Evolutionary conservation across 2,888 invertebrate species (phyloP), one percentile per base, ranked within the genome.

Genomic region (Drosophila meridionalis): DNA sequence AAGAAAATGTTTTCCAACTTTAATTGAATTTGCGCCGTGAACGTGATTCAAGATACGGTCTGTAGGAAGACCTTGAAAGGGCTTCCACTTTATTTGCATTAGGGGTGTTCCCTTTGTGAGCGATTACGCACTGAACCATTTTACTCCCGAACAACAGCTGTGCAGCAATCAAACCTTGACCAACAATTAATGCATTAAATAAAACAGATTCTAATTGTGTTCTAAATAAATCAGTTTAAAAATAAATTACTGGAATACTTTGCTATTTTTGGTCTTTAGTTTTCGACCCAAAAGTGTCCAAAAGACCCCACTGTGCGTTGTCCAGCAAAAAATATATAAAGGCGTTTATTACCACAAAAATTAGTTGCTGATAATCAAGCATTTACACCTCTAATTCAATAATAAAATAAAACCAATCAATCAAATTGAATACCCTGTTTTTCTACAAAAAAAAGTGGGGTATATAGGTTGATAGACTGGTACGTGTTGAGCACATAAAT

Each of bases 21-120:
- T 77, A 84, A 84, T 82, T 84, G 81, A 71, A 77, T 77, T 71
- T 74, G 47, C 53, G 26, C 63, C 11, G 28, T 52, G 57, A 71
- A 53, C 63, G 58, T 80, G 74, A 64, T 74, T 72, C 66, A 68
- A 62, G 36, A 53, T 36, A 20, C 58, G 9, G n/a, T 52, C 14
- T 26, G 12, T n/a, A 12, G 53, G 26, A 7, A 20, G 38, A 8
- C 64, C 69, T 69, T 59, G 56, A 56, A 30, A 40, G 55, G 55
- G 55, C 14, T 3, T 0, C 11, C 55, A 9, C 53, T 11, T 43
- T 30, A 26, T 34, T 20, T 57, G n/a, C 36, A 26, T 32, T 42
- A 30, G 42, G 32, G 32, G 20, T 20, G 20, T 4, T 43, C 42
- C 30, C 48, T 40, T 72, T 76, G 56, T 55, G 5, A 6, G 14